Evolutionary conservation across 2,113 vertebrate genomes (phyloP), one percentile per base, ranked within the genome.

Genomic region (Cynocephalus volans): DNA sequence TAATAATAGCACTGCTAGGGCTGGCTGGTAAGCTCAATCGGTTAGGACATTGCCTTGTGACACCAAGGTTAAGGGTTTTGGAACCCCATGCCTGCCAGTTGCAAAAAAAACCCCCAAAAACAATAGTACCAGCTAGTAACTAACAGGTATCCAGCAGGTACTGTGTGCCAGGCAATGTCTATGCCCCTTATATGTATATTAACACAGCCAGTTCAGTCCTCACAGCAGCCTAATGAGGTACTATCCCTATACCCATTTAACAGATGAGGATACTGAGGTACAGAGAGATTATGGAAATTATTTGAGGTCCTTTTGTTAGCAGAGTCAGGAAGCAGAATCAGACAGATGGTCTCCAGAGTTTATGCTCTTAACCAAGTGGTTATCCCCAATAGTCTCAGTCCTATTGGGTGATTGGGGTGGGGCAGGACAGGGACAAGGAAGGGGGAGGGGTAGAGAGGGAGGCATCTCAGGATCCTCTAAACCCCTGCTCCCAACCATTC

Each of bases 111-210:
- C 3, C 41, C 41, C 41, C 3, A 41, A 41, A 41, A 41, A 52
- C 24, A n/a, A 23, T 0, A 3, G 33, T n/a, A 15, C 33, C 3
- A 52, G 89, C 41, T 9, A 0, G 50, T 6, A 33, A 15, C 23
- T 13, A 28, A 45, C 75, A 19, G 1, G 1, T 6, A 1, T 5
- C 3, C 6, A 1, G 36, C 23, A 9, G n/a, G 50, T 21, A 23
- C 2, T 23, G 24, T 17, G 21, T 4, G 11, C 36, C 58, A 14
- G 33, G 24, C 15, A 18, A 45, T 11, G 41, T 23, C 52, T 50
- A 17, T 1, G 19, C 19, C n/a, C 36, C 52, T 52, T 1, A 17
- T 33, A 33, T 1, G 3, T 54, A 26, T 31, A 52, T 9, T 2
- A 26, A 41, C 11, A 23, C 0, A 41, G 41, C 41, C 41, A 41